A percentile compares a stretch with the other conserved stretches of the same genome.
Evolutionary conservation across 2,113 vertebrate species (phyloP).

Genomic region (Peromyscus polionotus): DNA sequence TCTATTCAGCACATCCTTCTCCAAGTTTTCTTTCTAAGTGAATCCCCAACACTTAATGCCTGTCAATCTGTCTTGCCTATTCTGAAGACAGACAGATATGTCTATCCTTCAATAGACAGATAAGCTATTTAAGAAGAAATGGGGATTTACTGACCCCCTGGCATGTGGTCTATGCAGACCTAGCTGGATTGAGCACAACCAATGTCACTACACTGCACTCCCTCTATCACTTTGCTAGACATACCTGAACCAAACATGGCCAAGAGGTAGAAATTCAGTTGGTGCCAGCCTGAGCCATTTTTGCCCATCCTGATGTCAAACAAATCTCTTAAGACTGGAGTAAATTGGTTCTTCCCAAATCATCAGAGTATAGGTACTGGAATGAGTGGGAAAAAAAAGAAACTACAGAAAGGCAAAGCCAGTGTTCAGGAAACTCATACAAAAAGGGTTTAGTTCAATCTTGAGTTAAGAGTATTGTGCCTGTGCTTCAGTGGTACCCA

Average conservation of each 20-base stretch:
- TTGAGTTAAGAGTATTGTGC: not conserved
- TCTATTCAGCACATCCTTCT: not conserved
- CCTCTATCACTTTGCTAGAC: not conserved
- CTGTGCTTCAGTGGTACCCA: not conserved
- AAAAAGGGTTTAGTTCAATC: constrained; percentile 8
- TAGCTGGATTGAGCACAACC: fast-evolving
- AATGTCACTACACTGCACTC: fast-evolving
- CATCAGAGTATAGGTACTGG: not conserved
- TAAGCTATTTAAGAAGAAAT: not conserved
- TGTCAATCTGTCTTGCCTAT: not conserved
- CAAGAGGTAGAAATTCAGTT: not conserved
- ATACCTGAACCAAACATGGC: not conserved
- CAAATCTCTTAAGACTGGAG: not conserved
- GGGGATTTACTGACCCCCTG: not conserved
- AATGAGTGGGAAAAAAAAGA: not conserved
- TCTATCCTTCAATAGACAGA: too few species aligned
- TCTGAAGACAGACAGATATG: not conserved
- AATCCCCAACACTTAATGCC: not conserved
- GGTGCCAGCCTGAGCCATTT: not conserved
- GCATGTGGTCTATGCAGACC: not conserved
- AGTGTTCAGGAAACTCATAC: not conserved
- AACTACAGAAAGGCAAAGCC: not conserved
- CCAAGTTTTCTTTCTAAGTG: not conserved
- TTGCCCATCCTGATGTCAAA: not conserved
- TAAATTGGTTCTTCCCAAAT: not conserved